Evolutionary conservation across 2,888 invertebrate genomes (phyloP).

Genomic region (Leucania comma): DNA sequence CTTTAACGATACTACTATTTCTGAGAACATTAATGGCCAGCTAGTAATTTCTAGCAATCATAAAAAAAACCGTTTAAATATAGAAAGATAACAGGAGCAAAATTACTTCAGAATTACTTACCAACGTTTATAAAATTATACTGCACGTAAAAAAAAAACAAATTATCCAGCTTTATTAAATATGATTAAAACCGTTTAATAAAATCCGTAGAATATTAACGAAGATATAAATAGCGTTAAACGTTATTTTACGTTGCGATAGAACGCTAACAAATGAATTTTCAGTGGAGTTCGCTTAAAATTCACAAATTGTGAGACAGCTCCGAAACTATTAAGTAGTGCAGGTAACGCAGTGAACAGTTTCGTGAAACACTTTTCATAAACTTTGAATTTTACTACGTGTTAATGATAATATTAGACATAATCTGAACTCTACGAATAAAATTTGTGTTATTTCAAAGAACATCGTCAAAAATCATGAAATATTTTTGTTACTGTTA

Average conservation of each 20-base stretch:
- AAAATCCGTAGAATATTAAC: constrained; percentile 32
- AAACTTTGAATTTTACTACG: constrained; percentile 25
- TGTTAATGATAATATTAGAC: constrained; percentile 21
- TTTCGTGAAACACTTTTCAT: constrained; percentile 30
- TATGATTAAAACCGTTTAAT: constrained; percentile 27
- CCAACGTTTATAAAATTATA: constrained; percentile 5
- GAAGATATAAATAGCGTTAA: constrained; percentile 27
- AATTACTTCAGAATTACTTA: constrained; percentile 5
- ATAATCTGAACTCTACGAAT: constrained; percentile 4
- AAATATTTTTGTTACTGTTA: not conserved
- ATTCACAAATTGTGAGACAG: constrained; percentile 65
- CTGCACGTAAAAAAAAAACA: constrained; percentile 14
- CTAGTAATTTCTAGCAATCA: constrained; percentile 13
- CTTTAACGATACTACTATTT: not conserved
- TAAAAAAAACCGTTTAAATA: constrained; percentile 1
- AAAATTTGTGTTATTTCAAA: not conserved
- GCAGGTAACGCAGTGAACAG: constrained; percentile 43
- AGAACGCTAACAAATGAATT: constrained; percentile 68
- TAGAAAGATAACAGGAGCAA: not conserved
- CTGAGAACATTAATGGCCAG: not conserved
- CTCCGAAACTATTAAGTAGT: constrained; percentile 50
- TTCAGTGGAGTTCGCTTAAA: constrained; percentile 68
- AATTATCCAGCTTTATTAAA: constrained; percentile 26
- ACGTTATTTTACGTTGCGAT: constrained; percentile 43
- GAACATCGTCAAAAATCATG: not conserved